These are phyloP conservation scores for Acestrorhynchus altus DNA, from an alignment of 2,797 vertebrate species.

Conservation along the genomic window DNA sequence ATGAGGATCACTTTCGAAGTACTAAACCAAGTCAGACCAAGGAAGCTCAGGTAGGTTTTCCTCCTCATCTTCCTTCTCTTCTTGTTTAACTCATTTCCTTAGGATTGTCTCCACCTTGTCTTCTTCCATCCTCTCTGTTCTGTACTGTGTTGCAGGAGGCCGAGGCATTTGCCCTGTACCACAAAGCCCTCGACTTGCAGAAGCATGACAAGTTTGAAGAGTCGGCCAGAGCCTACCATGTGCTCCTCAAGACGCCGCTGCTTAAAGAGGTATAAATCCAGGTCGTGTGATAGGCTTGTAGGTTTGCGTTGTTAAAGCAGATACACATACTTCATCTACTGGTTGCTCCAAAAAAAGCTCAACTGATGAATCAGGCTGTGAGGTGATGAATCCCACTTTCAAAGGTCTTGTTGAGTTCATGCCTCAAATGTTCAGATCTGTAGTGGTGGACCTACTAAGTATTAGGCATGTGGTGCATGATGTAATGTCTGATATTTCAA, in stretches of 20 bases:
- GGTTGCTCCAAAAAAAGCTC: no score
- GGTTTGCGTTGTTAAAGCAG: background rate
- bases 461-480: no score
- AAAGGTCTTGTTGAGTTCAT: no score
- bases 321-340: no score
- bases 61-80: no score
- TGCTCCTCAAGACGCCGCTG: constrained; percentile 92
- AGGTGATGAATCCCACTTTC: no score
- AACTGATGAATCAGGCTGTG: no score
- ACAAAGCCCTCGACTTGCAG: constrained; percentile 96
- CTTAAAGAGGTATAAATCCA: constrained; percentile 86
- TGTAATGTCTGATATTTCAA: no score
- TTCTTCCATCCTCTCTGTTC: background rate
- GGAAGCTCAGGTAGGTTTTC: constrained; percentile 88
- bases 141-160: constrained; percentile 83
- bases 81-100: no score
- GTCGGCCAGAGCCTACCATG: constrained; percentile 93
- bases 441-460: no score
- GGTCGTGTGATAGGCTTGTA: background rate
- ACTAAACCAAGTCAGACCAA: constrained; percentile 91
- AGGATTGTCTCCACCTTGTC: background rate
- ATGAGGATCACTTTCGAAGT: constrained; percentile 88
- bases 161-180: constrained; percentile 96
- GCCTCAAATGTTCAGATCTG: no score
- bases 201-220: constrained; percentile 97